Evolutionary conservation across 2,888 invertebrate species (phyloP).

Genomic region (Drosophila antonietae): DNA sequence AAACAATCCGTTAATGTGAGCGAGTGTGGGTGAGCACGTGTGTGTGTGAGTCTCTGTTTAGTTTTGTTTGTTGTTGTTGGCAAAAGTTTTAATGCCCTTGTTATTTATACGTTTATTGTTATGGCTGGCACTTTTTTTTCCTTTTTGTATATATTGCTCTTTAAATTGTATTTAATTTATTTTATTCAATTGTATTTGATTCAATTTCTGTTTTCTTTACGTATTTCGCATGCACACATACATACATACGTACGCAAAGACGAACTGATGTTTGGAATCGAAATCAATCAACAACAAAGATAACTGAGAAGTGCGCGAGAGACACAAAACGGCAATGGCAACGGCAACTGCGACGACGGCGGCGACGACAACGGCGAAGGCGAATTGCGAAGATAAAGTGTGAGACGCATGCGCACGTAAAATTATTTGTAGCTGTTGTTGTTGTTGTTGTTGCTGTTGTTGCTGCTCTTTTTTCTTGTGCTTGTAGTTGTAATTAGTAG

Average conservation of each 20-base stretch:
- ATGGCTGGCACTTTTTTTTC: slow-evolving; percentile 42
- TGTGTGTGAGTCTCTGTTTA: slow-evolving; percentile 6
- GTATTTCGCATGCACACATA: slow-evolving; percentile 35
- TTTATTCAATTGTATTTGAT: slow-evolving; percentile 40
- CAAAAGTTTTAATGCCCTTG: slow-evolving; percentile 43
- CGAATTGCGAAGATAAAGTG: slow-evolving; percentile 58
- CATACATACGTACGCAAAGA: slow-evolving; percentile 17
- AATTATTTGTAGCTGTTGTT: slow-evolving; percentile 31
- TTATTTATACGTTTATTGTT: slow-evolving; percentile 16
- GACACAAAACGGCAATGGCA: slow-evolving; percentile 21
- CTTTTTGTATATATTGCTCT: slow-evolving; percentile 38
- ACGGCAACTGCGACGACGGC: slow-evolving; percentile 8
- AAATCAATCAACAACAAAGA: slow-evolving; percentile 60
- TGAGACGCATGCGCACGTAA: slow-evolving; percentile 58
- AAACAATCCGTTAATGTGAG: slow-evolving; percentile 35
- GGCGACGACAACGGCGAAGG: slow-evolving; percentile 1
- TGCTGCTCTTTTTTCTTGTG: slow-evolving; percentile 15
- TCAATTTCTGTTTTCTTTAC: slow-evolving; percentile 36
- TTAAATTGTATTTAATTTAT: slow-evolving; percentile 49
- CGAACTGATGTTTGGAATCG: slow-evolving; percentile 41
- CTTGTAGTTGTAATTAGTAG: background rate
- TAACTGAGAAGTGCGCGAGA: slow-evolving; percentile 27
- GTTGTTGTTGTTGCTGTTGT: background rate
- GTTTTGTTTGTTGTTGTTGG: slow-evolving; percentile 16
- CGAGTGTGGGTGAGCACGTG: background rate